Evolutionary conservation across 2,888 invertebrate species (phyloP).

Genomic region (Tortricodes alternella): DNA sequence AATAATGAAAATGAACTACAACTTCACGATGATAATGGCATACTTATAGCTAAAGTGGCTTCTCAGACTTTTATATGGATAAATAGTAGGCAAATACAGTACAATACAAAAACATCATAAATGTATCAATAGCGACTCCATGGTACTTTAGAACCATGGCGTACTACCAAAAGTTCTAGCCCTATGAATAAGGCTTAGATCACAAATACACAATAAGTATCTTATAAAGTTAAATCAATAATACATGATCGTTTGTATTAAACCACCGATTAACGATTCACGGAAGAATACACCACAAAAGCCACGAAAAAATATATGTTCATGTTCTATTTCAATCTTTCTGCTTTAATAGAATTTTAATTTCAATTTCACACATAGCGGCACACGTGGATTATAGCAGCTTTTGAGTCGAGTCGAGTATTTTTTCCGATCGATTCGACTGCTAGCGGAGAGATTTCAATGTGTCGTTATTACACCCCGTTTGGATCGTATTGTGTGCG

Average conservation of each 20-base stretch:
- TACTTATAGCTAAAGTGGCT: too few species aligned
- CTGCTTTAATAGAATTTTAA: constrained; percentile 76
- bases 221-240: not conserved
- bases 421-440: constrained; percentile 49
- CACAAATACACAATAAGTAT: too few species aligned
- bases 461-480: constrained; percentile 74
- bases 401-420: constrained; percentile 33
- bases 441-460: constrained; percentile 74
- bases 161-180: too few species aligned
- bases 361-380: constrained; percentile 76
- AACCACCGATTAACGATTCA: not conserved
- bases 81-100: too few species aligned
- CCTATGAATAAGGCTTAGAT: too few species aligned
- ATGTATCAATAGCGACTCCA: too few species aligned
- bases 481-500: constrained; percentile 73
- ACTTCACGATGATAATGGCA: too few species aligned
- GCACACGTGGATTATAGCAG: constrained; percentile 65
- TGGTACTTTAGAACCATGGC: too few species aligned
- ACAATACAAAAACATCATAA: too few species aligned
- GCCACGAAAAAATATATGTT: not conserved
- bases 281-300: not conserved
- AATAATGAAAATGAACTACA: too few species aligned
- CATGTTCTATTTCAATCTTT: constrained; percentile 58
- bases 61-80: too few species aligned
- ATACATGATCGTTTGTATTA: not conserved